Percentiles rank a stretch among this genome's conserved stretches.
Conservation (phyloP, 2,888 invertebrate species). For the Micropterix aruncella region DNA sequence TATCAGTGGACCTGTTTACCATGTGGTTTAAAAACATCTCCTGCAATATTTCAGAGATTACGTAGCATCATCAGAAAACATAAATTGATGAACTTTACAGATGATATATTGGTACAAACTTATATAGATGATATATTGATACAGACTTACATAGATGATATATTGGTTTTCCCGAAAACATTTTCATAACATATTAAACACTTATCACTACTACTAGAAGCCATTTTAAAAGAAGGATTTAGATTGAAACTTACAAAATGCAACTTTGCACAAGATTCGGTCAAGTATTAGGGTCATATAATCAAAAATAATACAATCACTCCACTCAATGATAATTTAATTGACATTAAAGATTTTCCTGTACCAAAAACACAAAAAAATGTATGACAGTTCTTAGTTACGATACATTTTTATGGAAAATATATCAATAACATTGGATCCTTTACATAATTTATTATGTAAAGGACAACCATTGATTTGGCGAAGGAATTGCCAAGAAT, state of each 20-base stretch:
- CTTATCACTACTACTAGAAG: constrained; percentile 5
- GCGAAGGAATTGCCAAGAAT: neutral
- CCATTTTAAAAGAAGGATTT: constrained; percentile 8
- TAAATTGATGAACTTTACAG: constrained; percentile 8
- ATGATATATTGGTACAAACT: too few species aligned
- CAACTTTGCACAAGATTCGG: constrained; percentile 5
- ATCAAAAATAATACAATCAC: constrained; percentile 6
- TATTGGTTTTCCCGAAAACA: constrained; percentile 12
- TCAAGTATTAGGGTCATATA: constrained; percentile 5
- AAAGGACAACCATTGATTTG: constrained; percentile 3
- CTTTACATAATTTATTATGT: constrained; percentile 4
- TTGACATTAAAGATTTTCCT: constrained; percentile 6
- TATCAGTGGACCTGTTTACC: constrained; percentile 13
- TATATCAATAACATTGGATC: constrained; percentile 4
- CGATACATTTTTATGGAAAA: constrained; percentile 3
- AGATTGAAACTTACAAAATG: constrained; percentile 6
- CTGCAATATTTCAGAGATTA: constrained; percentile 10
- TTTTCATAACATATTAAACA: constrained; percentile 12
- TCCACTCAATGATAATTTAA: constrained; percentile 6
- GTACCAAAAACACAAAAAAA: constrained; percentile 10
- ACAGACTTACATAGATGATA: constrained; percentile 13
- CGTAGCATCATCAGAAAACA: neutral
- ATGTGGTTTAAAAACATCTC: constrained; percentile 13
- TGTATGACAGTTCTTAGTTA: constrained; percentile 6
- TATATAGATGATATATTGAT: too few species aligned